Evolutionary conservation across 2,113 vertebrate genomes (phyloP), one percentile per base, ranked within the genome.

Genomic region (Python bivittatus): DNA sequence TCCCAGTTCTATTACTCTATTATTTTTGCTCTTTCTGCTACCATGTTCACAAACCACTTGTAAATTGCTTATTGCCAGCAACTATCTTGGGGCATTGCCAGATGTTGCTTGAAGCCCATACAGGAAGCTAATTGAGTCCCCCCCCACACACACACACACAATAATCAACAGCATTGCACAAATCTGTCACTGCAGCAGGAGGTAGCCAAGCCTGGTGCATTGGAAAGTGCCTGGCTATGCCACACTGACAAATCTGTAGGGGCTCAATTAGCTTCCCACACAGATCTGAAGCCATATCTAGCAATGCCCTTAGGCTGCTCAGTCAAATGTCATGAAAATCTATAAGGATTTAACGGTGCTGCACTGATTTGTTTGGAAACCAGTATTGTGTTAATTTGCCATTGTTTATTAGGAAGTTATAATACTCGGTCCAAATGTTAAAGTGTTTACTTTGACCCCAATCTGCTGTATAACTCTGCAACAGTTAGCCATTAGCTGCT

Each of bases 51-150:
- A 93, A 95, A 84, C 48, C 92, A 93, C 94, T 29, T 84, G 94
- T 90, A 91, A 92, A 91, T 94, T 95, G 96, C 94, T 94, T 96
- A 92, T 0, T 94, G 85, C 84, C 93, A 94, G 88, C 86, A 93
- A 90, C 94, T 95, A 95, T 79, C 1, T 0, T 95, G 95, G 90
- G 94, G 93, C 72, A 79, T 79, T 22, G 22, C 17, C 72, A 79
- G 33, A 42, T 79, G 72, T 79, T 79, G 72, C 72, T 79, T 42
- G 17, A 79, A 79, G 72, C 17, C 33, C 72, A 79, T 42, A 33
- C 33, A 79, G 72, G 33, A 42, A 79, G 17, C 72, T 79, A 33
- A 79, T 7, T 22, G 48, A 48, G 33, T 79, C 17, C 33, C 6
- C 10, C 15, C 6, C 15, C 15, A 15, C 9, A 42, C 33, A 79